A percentile compares a stretch with the other conserved stretches of the same genome.
Conservation (phyloP, 2,888 invertebrate species). For the Elysia crispata region DNA sequence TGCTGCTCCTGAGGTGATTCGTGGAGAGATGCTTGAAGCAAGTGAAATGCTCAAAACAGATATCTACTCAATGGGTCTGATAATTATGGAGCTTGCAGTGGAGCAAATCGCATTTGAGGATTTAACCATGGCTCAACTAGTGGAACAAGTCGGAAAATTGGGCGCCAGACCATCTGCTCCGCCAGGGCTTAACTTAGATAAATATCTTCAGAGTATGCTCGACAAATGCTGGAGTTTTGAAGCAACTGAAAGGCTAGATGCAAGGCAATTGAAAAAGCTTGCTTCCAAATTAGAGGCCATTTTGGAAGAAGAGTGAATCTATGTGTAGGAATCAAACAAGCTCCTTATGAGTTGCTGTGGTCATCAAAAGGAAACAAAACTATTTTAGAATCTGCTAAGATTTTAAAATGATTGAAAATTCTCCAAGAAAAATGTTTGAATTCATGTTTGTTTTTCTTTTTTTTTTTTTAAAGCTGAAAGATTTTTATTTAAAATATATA, state of each 20-base stretch:
- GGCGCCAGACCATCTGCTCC: not conserved
- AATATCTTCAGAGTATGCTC: not conserved
- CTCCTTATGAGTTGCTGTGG: no score
- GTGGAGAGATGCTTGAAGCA: not conserved
- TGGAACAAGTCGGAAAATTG: not conserved
- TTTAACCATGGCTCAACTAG: not conserved
- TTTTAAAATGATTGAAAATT: no score
- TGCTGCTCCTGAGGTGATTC: constrained; percentile 25
- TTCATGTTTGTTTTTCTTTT: no score
- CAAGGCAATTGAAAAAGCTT: not conserved
- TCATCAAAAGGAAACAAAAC: no score
- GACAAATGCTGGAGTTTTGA: not conserved
- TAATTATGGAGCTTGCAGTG: constrained; percentile 6
- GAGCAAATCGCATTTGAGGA: constrained; percentile 25
- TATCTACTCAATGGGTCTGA: constrained; percentile 24
- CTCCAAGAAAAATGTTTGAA: no score
- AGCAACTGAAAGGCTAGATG: constrained; percentile 17
- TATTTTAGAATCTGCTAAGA: no score
- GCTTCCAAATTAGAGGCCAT: no score
- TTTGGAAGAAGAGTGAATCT: no score
- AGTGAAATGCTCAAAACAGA: constrained; percentile 15
- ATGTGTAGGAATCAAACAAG: no score
- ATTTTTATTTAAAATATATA: no score
- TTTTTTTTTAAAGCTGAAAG: no score
- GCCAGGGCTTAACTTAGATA: not conserved